Base-by-base conservation (phyloP, 2,888 invertebrate species). In the Ophraella communa region DNA sequence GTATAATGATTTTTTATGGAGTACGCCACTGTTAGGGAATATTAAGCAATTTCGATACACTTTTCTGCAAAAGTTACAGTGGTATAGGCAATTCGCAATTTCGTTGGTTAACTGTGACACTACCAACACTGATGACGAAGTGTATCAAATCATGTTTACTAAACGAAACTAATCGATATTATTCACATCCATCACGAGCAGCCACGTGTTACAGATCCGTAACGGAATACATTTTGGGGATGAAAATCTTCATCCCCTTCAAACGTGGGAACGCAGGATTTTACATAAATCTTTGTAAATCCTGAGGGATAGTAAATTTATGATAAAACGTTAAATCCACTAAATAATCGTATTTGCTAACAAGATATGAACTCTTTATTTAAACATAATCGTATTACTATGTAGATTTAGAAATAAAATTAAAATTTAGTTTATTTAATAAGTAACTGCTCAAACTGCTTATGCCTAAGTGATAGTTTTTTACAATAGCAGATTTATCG, bases 181-280 rank as follows among this genome's bases (percentile, higher is more conserved):
- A 17, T 24, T 27, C 45, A 8, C 30, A 49, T 57, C 49, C 33
- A 45, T 30, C 30, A 45, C 23, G 23, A 14, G 17, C 35, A 18
- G 47, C 49, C 57, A 57, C 57, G 57, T 57, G 57, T 23, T 57
- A n/a, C 49, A 57, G 49, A 57, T 21, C 57, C 57, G 57, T 49
- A 57, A 57, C 47, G 33, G 57, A 47, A 57, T 57, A 57, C 18
- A 57, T 57, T 57, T 49, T 4, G n/a, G 33, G 57, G 47, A 57
- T 57, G 27, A 49, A 30, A 35, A 47, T 57, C 21, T 57, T 8
- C 35, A 18, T 33, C 57, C 47, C 47, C 21, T 47, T 21, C 39
- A n/a, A 33, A 23, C 49, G 57, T 57, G 57, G 23, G 49, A 57
- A 35, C 47, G 14, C 35, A 27, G 14, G 49, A 17, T 57, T 47